phyloP scores from a whole-genome alignment of 2,888 invertebrate genomes.

The Sepioteuthis lessoniana region DNA sequence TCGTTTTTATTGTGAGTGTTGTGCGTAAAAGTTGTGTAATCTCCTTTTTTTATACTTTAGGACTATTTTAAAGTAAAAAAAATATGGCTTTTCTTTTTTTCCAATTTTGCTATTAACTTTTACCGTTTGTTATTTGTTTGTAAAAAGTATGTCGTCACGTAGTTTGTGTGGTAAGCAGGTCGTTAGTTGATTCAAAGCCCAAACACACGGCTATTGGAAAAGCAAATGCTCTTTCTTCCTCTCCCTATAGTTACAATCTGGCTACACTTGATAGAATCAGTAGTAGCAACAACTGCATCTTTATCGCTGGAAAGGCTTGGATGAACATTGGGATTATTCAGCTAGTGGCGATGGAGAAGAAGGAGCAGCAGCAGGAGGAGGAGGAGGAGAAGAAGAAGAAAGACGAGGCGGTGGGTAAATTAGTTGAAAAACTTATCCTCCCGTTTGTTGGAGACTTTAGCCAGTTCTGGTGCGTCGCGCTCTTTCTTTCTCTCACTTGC shows the following conservation, averaged over 20 bases:
- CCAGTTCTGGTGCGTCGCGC: not conserved
- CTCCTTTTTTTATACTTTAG: not conserved
- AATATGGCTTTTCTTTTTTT: not conserved
- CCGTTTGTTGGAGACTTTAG: not conserved
- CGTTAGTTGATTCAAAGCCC: not conserved
- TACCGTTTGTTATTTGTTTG: not conserved
- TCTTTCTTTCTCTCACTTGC: too few species aligned
- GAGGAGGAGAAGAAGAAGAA: not conserved
- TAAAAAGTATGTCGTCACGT: not conserved
- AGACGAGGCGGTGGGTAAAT: not conserved
- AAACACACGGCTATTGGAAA: not conserved
- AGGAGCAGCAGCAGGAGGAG: not conserved
- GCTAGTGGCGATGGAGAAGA: not conserved
- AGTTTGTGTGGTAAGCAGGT: not conserved
- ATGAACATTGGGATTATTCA: not conserved
- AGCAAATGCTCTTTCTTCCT: not conserved
- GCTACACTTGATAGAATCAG: not conserved
- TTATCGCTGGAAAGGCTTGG: conserved; percentile 33
- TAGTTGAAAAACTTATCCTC: conserved; percentile 33
- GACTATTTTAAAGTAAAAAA: not conserved
- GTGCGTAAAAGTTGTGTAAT: not conserved
- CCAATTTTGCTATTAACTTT: not conserved
- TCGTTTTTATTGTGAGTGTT: not conserved
- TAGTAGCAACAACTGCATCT: conserved; percentile 8
- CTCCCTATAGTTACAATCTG: conserved; percentile 15